Evolutionary conservation across 2,797 vertebrate species (phyloP), one percentile per base, ranked within the genome.

Genomic region (Diplodus sargus): DNA sequence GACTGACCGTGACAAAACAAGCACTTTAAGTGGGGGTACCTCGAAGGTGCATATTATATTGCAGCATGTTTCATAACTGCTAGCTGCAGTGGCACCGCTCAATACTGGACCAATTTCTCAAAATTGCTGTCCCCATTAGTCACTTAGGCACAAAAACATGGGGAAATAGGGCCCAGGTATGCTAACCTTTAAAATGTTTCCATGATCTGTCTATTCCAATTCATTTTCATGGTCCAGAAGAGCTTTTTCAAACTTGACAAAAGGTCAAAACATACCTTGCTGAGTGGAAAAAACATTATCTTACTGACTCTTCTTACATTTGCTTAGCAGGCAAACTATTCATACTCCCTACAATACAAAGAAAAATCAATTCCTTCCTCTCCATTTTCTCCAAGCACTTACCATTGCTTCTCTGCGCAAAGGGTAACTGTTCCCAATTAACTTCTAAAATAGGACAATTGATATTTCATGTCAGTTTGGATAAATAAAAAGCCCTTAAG

Each of bases 401-500:
- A 87, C 76, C 85, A 72, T 13, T 66, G 56, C 12, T 34, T 74
- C 73, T 23, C 73, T 43, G 56, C 57, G 51, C 69, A 48, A 81
- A 69, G 69, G 20, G 61, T 52, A 76, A 78, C 71, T 34, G 16
- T 92, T 87, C 90, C 82, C 86, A 85, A 92, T 93, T 90, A 91
- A 90, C 81, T 85, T 78, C 69, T 30, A 68, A 57, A 77, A 69
- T 23, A 69, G 56, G 76, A 74, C 76, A 81, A 88, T 66, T 89
- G 81, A 89, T 87, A 80, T 66, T 86, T 54, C 1, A 3, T 80
- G 79, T 91, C 84, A 87, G 59, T 82, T 76, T 65, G 83, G 73
- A 86, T 75, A 63, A 87, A 88, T 83, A 76, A 82, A 89, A 80
- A 82, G 60, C 22, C 72, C 70, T 71, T 62, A 15, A 18, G 49